Evolutionary conservation across 2,113 vertebrate genomes (phyloP).

Genomic region (Hemibagrus wyckioides): DNA sequence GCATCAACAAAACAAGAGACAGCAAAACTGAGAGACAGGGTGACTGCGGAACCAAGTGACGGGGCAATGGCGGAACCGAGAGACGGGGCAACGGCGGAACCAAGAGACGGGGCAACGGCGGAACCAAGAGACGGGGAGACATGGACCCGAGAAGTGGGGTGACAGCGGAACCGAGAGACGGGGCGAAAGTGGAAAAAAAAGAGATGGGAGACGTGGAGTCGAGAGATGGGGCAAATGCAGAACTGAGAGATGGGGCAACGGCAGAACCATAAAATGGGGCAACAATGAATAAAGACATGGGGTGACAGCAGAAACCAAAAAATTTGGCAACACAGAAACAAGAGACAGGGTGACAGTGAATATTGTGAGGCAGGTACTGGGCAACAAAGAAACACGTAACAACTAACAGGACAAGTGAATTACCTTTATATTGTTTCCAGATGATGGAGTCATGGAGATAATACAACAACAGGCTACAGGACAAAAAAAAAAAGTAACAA

Average conservation of each 20-base stretch:
- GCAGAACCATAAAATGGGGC: neutral
- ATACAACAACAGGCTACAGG: neutral
- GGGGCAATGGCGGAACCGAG: too few relatives aligned
- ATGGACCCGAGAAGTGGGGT: neutral
- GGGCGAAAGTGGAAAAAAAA: too few relatives aligned
- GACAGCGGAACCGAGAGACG: neutral
- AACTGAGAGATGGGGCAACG: neutral
- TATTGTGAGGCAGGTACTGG: neutral
- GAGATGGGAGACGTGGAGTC: neutral
- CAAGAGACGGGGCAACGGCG: neutral
- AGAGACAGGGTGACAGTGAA: neutral
- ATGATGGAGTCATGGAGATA: neutral
- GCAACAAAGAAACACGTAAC: neutral
- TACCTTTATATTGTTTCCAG: too few relatives aligned
- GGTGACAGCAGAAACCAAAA: neutral
- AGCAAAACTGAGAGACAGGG: rapidly evolving
- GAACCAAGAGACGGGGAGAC: neutral
- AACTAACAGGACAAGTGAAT: neutral
- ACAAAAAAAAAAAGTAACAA: neutral
- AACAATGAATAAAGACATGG: neutral
- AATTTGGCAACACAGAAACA: neutral
- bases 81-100: neutral
- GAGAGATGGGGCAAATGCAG: neutral
- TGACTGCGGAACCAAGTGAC: neutral
- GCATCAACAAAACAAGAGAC: neutral